Conservation (phyloP, 2,888 invertebrate species). For the Ennomos fuscantarius region DNA sequence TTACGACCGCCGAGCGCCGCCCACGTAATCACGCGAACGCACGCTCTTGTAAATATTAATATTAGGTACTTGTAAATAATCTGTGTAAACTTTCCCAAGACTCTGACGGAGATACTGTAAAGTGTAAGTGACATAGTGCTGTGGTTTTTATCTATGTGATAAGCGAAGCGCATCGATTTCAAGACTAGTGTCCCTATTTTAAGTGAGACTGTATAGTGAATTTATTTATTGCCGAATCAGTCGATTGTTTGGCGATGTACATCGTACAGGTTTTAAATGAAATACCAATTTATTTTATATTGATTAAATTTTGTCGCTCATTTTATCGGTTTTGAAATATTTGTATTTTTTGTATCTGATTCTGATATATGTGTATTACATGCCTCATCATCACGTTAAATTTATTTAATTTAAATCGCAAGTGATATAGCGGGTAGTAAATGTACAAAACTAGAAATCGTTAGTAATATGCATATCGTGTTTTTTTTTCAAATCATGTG, state of each 20-base stretch:
- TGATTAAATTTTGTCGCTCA: constrained; percentile 73
- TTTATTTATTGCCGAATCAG: constrained; percentile 81
- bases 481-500: constrained; percentile 77
- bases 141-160: constrained; percentile 83
- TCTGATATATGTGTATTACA: constrained; percentile 69
- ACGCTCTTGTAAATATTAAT: constrained; percentile 66
- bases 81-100: constrained; percentile 59
- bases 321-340: constrained; percentile 51
- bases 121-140: constrained; percentile 84
- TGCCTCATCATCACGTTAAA: constrained; percentile 58
- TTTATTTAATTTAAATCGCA: constrained; percentile 69
- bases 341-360: constrained; percentile 59
- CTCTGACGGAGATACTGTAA: constrained; percentile 67
- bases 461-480: constrained; percentile 72
- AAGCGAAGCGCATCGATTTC: constrained; percentile 74
- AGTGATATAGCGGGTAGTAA: constrained; percentile 78
- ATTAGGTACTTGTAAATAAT: constrained; percentile 73
- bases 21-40: constrained; percentile 61
- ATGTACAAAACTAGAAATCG: constrained; percentile 80
- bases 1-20: constrained; percentile 87
- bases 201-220: constrained; percentile 80
- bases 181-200: constrained; percentile 69
- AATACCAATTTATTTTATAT: constrained; percentile 75
- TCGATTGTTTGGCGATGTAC: constrained; percentile 76
- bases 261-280: constrained; percentile 57